These are phyloP conservation scores for Porites australiensis DNA, from an alignment of 64 coral and sea anemone genomes.

Conservation along the genomic window DNA sequence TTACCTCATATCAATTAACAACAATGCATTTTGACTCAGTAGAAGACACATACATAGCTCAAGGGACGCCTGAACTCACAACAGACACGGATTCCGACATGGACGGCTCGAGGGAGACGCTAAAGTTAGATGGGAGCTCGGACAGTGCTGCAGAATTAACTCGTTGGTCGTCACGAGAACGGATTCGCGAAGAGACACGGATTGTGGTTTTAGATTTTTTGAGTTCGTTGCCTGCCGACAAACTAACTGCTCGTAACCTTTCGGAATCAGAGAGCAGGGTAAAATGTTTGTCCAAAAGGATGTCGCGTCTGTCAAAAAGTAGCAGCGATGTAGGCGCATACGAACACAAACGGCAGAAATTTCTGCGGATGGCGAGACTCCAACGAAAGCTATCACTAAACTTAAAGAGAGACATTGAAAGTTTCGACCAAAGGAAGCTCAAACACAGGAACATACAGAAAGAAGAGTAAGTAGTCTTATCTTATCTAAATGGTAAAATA, in stretches of 20 bases:
- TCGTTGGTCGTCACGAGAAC: constrained; percentile 63
- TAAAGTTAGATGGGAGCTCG: constrained; percentile 2
- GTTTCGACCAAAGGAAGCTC: constrained; percentile 66
- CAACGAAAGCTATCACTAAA: constrained; percentile 87
- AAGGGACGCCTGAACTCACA: constrained; percentile 27
- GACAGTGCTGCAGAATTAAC: constrained; percentile 25
- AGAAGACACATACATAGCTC: constrained; percentile 21
- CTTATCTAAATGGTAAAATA: not conserved
- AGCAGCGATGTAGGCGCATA: constrained; percentile 80
- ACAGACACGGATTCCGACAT: constrained; percentile 38
- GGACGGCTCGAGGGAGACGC: not conserved
- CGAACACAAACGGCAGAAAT: constrained; percentile 80
- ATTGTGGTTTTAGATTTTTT: constrained; percentile 89
- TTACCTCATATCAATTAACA: too few species aligned
- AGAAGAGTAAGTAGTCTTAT: constrained; percentile 4
- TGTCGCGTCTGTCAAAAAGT: constrained; percentile 78
- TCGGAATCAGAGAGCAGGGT: constrained; percentile 63
- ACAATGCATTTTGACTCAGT: constrained; percentile 18
- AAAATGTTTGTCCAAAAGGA: constrained; percentile 55
- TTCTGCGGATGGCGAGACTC: constrained; percentile 87
- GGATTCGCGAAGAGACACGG: constrained; percentile 88
- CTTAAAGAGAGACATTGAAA: constrained; percentile 88
- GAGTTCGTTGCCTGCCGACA: constrained; percentile 76
- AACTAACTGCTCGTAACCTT: constrained; percentile 86
- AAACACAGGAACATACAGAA: not conserved